Evolutionary conservation across 2,888 invertebrate genomes (phyloP), one percentile per base, ranked within the genome.

Genomic region (Odontothrips loti): DNA sequence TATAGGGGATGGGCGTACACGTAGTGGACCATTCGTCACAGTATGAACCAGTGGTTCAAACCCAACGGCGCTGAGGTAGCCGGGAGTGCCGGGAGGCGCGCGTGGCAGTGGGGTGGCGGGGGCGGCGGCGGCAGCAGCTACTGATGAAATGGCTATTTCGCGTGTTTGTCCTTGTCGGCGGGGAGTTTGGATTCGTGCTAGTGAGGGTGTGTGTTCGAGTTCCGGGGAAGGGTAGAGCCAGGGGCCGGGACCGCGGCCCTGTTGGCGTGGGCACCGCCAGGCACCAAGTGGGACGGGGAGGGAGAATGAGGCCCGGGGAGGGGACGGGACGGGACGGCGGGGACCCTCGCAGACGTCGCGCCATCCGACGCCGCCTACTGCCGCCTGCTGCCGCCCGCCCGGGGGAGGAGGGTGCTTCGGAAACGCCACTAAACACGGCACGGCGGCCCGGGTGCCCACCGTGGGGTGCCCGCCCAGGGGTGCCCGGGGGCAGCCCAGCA

Each of bases 141-240:
- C 27, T 27, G 68, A 75, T 75, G 68, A 75, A 75, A 75, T 75
- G 68, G 68, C 68, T 75, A 8, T 27, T 75, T 75, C 68, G 68
- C 68, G 68, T 75, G 68, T 27, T 27, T 75, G 68, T 75, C 68
- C 68, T 75, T 75, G 68, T 27, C 68, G 68, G 34, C 34, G 34
- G 34, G 34, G 68, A 75, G 68, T 75, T 75, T 23, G 23, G 58
- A 17, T 58, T 58, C 58, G 58, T 58, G 34, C 34, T 43, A 43
- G 34, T 43, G 34, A 43, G 34, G 34, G 34, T 6, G 58, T 58
- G 58, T 58, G 58, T 17, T 58, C 6, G 58, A n/a, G 58, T 17
- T 58, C 58, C 34, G 34, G 34, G 34, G 34, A 6, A 43, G 34
- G 34, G 34, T 6, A 43, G 34, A 43, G 34, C 34, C 34, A 43